Percentiles rank a stretch among this genome's conserved stretches.
Conservation (phyloP, 2,797 vertebrate species). For the Pangasius sanitwongsei region DNA sequence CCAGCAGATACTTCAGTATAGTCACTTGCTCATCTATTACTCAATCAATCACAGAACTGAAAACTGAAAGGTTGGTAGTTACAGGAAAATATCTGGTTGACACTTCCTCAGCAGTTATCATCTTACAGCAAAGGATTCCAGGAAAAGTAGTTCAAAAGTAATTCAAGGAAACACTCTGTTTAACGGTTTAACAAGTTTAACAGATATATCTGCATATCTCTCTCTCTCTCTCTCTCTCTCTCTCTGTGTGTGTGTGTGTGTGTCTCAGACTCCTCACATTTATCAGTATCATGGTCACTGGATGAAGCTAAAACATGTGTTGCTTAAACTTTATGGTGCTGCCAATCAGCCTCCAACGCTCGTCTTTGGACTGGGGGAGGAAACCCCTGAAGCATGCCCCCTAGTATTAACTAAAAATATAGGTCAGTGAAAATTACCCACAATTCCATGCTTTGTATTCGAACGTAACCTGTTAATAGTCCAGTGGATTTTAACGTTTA, state of each 20-base stretch:
- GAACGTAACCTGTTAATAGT: neutral
- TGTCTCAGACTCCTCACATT: too few species aligned
- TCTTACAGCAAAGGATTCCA: neutral
- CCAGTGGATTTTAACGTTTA: neutral
- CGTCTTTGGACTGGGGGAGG: too few species aligned
- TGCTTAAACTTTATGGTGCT: neutral
- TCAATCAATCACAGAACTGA: neutral
- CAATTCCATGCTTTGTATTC: neutral
- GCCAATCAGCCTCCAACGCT: too few species aligned
- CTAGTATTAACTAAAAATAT: neutral
- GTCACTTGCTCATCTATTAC: neutral
- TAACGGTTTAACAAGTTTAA: neutral
- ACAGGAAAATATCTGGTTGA: neutral
- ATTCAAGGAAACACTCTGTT: neutral
- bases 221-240: neutral
- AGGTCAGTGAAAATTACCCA: neutral
- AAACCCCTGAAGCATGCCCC: too few species aligned
- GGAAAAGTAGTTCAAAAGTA: neutral
- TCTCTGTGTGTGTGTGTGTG: neutral
- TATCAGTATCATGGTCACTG: neutral
- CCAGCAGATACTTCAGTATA: neutral
- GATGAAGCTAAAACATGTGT: neutral
- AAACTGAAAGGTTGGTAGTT: neutral
- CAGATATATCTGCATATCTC: neutral
- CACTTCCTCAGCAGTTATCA: neutral